Conservation (phyloP, 2,888 invertebrate species). For the Callyntrura sp. region DNA sequence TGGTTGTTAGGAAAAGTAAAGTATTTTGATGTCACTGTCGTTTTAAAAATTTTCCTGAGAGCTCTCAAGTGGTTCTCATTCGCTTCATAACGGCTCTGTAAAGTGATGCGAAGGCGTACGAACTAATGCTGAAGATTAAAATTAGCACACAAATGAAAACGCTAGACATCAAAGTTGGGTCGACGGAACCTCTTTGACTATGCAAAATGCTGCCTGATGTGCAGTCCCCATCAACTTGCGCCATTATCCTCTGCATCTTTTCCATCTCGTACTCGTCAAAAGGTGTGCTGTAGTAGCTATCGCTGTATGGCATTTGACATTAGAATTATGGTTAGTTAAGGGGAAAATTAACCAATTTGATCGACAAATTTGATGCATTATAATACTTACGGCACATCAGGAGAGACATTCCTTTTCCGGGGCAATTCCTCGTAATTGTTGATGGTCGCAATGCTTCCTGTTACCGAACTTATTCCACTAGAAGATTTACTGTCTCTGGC, state of each 20-base stretch:
- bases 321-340: no score
- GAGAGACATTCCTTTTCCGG: slow-evolving; percentile 62
- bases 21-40: no score
- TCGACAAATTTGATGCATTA: neutral
- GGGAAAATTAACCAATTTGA: no score
- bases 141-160: slow-evolving; percentile 72
- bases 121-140: slow-evolving; percentile 68
- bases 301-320: slow-evolving; percentile 50
- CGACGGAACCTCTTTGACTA: slow-evolving; percentile 72
- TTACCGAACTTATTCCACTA: slow-evolving; percentile 68
- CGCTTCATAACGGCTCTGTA: slow-evolving; percentile 69
- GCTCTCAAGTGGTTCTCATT: slow-evolving; percentile 1
- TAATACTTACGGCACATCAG: slow-evolving; percentile 49
- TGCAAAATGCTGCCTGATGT: slow-evolving; percentile 56
- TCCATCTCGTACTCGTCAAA: slow-evolving; percentile 74
- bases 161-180: slow-evolving; percentile 76
- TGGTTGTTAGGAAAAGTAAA: no score
- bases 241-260: slow-evolving; percentile 63
- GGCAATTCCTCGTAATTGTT: slow-evolving; percentile 32
- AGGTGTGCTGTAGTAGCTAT: slow-evolving; percentile 8
- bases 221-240: slow-evolving; percentile 64
- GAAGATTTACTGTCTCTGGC: slow-evolving; percentile 62
- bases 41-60: no score
- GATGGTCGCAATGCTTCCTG: slow-evolving; percentile 52
- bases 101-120: slow-evolving; percentile 65